Conservation (phyloP, 2,797 vertebrate species). For the Hapalemur alaotrensis region DNA sequence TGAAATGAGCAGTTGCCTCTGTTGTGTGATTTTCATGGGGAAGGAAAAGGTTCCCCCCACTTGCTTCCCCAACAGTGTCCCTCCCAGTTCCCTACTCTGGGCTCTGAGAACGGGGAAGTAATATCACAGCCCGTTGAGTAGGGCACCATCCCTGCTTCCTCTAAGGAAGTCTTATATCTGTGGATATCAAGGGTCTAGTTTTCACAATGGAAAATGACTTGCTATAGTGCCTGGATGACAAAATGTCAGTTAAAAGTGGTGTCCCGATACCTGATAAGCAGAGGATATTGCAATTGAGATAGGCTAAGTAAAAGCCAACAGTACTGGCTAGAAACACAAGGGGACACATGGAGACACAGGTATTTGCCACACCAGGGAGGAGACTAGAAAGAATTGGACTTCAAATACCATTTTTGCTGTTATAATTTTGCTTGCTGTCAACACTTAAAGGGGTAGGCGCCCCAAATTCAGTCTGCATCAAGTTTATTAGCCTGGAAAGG, state of each 20-base stretch:
- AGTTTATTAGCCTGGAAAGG: slow-evolving; percentile 3
- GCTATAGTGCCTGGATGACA: background rate
- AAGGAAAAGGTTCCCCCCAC: background rate
- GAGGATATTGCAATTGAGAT: background rate
- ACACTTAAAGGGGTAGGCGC: slow-evolving; percentile 20
- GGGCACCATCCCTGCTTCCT: background rate
- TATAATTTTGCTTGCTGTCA: slow-evolving; percentile 25
- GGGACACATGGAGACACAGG: background rate
- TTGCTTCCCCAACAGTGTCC: background rate
- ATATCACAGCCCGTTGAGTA: background rate
- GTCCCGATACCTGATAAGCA: background rate
- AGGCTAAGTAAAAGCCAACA: background rate
- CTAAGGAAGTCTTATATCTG: background rate
- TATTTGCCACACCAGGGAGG: background rate
- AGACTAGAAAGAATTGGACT: background rate
- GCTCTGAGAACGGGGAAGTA: background rate
- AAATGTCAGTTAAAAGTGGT: background rate
- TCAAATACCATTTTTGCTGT: background rate
- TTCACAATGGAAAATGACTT: background rate
- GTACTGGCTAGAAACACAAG: background rate
- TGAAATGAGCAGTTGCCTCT: background rate
- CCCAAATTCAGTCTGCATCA: background rate
- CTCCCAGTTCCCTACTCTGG: background rate
- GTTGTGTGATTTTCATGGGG: background rate
- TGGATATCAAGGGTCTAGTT: background rate